A percentile compares a stretch with the other conserved stretches of the same genome.
Conservation (phyloP, 2,797 vertebrate species). For the Luscinia megarhynchos region DNA sequence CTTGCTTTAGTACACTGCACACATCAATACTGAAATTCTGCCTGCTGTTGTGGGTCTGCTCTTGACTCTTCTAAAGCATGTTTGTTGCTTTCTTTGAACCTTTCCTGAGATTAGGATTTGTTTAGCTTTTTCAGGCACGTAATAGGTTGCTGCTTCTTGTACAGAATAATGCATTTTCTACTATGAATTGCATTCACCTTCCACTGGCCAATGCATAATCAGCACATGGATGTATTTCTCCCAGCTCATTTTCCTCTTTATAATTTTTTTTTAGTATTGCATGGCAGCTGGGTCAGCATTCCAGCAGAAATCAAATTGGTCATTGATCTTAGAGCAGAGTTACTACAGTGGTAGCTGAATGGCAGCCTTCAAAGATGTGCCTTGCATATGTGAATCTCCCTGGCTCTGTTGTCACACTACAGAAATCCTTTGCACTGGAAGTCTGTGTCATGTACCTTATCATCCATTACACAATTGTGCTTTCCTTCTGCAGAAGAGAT, state of each 20-base stretch:
- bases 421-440: neutral
- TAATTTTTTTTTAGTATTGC: neutral
- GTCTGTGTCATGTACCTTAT: neutral
- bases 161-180: slow-evolving; percentile 4
- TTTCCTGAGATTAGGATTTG: neutral
- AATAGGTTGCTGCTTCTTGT: neutral
- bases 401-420: neutral
- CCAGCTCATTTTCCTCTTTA: slow-evolving; percentile 14
- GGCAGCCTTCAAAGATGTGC: neutral
- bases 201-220: neutral
- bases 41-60: neutral
- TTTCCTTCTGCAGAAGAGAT: neutral
- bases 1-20: neutral
- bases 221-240: neutral
- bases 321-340: slow-evolving; percentile 1
- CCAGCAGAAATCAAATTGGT: neutral
- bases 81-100: neutral
- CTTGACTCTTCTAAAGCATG: neutral
- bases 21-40: neutral
- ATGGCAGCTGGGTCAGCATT: neutral
- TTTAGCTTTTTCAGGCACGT: neutral
- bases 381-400: neutral
- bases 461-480: neutral
- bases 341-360: neutral
- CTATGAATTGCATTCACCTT: neutral